These are phyloP conservation scores for Macaca mulatta DNA, from an alignment of 2,113 vertebrate species.

Conservation along the genomic window DNA sequence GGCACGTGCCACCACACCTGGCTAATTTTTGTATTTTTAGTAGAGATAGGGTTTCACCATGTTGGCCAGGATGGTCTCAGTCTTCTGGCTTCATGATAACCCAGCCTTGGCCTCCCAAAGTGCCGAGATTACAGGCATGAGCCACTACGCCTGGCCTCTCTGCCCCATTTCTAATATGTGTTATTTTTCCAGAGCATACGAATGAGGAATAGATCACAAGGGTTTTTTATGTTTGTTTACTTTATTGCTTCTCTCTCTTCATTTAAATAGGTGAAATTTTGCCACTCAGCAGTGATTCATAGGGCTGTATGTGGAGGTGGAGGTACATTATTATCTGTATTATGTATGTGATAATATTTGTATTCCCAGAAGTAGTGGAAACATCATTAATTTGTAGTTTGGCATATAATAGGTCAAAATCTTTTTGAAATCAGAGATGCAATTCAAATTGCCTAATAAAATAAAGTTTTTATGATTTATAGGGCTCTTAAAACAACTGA, in stretches of 20 bases:
- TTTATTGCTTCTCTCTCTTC: not conserved
- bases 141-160: too few species aligned
- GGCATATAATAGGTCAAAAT: not conserved
- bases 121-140: too few species aligned
- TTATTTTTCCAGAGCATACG: not conserved
- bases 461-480: not conserved
- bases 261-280: not conserved
- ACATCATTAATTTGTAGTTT: not conserved
- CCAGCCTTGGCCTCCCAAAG: too few species aligned
- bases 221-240: not conserved
- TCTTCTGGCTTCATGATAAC: too few species aligned
- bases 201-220: not conserved
- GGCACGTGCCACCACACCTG: too few species aligned
- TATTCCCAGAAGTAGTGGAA: not conserved
- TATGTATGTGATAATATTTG: not conserved
- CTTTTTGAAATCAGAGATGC: not conserved
- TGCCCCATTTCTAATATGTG: not conserved
- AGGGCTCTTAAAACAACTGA: not conserved
- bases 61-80: too few species aligned
- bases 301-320: not conserved
- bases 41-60: too few species aligned
- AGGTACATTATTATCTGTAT: not conserved
- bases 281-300: not conserved
- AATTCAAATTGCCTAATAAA: not conserved
- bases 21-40: too few species aligned